phyloP scores from a whole-genome alignment of 1,140 invertebrate species.

The Ridgeia piscesae region DNA sequence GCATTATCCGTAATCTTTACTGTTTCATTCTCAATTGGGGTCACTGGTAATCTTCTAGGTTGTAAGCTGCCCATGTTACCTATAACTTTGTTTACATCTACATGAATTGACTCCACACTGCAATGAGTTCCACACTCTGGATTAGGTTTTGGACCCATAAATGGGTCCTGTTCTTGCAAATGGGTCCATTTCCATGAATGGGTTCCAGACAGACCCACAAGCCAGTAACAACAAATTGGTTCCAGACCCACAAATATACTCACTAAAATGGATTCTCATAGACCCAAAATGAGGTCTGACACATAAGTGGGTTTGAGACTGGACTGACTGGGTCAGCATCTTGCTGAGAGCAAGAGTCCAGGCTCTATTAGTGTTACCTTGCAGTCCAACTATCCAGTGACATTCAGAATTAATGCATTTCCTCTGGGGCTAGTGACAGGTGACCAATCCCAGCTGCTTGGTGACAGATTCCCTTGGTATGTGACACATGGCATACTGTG shows the following conservation, averaged over 20 bases:
- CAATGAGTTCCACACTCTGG: not conserved
- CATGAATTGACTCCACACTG: not conserved
- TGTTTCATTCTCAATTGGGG: not conserved
- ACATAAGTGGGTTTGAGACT: not conserved
- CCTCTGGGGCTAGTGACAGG: not conserved
- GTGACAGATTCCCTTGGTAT: not conserved
- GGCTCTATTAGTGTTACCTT: not conserved
- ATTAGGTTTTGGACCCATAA: too few species aligned
- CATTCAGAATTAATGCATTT: not conserved
- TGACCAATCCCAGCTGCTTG: not conserved
- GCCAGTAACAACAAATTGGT: too few species aligned
- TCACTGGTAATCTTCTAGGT: not conserved
- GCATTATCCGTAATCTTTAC: too few species aligned
- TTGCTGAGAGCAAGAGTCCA: not conserved
- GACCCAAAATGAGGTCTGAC: too few species aligned
- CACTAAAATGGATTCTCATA: too few species aligned
- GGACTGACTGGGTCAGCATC: not conserved
- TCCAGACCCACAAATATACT: too few species aligned
- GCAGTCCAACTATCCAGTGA: not conserved
- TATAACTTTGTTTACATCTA: not conserved
- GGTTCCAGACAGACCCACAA: too few species aligned
- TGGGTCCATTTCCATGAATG: not conserved
- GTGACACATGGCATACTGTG: not conserved
- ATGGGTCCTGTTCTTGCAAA: not conserved
- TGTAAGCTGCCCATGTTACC: not conserved